Evolutionary conservation across 2,113 vertebrate genomes (phyloP).

Genomic region (Tragelaphus scriptus): DNA sequence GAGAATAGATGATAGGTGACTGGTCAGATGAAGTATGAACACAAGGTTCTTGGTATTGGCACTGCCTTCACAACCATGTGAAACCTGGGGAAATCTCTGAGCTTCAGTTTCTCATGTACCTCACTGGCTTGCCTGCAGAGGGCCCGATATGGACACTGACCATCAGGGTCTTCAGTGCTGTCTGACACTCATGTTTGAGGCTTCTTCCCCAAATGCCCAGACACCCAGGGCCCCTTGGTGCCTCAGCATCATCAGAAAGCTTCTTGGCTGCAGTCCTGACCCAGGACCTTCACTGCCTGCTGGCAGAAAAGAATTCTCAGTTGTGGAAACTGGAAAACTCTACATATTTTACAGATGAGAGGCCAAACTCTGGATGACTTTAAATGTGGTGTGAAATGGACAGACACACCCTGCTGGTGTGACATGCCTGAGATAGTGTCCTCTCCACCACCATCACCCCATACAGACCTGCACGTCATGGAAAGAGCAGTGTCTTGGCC

Average conservation of each 20-base stretch:
- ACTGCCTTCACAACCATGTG: not conserved
- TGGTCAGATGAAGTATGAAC: not conserved
- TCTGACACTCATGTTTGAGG: not conserved
- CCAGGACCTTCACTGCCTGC: conserved; percentile 36
- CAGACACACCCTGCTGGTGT: conserved; percentile 74
- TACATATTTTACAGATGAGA: conserved; percentile 66
- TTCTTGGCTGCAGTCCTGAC: conserved; percentile 57
- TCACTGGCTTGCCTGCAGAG: not conserved
- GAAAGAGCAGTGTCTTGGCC: conserved; percentile 64
- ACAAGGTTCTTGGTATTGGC: not conserved
- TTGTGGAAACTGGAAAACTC: conserved; percentile 67
- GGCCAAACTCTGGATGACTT: conserved; percentile 64
- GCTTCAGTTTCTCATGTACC: not conserved
- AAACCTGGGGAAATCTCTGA: not conserved
- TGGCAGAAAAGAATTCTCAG: conserved; percentile 44
- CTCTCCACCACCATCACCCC: not conserved
- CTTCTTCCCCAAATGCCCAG: conserved; percentile 9
- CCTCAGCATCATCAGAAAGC: conserved; percentile 44
- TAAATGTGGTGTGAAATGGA: conserved; percentile 73
- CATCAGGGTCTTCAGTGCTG: not conserved
- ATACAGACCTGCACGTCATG: conserved; percentile 60
- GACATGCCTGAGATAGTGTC: conserved; percentile 78
- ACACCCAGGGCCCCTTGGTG: not conserved
- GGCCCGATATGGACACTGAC: not conserved
- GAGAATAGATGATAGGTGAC: not conserved